Conservation (phyloP, 2,888 invertebrate species). For the Campaea margaritaria region DNA sequence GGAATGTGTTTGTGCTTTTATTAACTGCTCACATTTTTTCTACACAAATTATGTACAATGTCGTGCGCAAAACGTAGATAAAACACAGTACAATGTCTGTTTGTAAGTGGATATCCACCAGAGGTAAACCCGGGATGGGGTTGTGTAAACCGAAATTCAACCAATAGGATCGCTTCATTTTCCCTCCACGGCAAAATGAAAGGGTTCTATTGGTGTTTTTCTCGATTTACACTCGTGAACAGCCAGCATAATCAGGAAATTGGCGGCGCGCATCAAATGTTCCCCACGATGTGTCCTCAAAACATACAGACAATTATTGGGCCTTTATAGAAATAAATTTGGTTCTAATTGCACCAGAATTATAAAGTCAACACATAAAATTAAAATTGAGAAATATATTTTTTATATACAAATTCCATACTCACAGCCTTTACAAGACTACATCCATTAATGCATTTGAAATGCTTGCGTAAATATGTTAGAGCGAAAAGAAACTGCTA, state of each 20-base stretch:
- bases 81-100: too few species aligned
- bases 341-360: slow-evolving; percentile 8
- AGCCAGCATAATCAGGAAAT: too few species aligned
- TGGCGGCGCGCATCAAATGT: too few species aligned
- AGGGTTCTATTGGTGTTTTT: too few species aligned
- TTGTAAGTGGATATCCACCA: too few species aligned
- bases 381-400: slow-evolving; percentile 7
- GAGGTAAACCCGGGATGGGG: too few species aligned
- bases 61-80: too few species aligned
- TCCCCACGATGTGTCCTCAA: background rate
- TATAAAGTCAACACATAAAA: background rate
- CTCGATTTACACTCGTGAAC: too few species aligned
- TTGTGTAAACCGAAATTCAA: too few species aligned
- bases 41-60: background rate
- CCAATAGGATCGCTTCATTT: too few species aligned
- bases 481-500: background rate
- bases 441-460: slow-evolving; percentile 5
- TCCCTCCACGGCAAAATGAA: too few species aligned
- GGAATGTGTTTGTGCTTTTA: slow-evolving; percentile 38
- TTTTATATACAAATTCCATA: slow-evolving; percentile 17
- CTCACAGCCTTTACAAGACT: slow-evolving; percentile 34
- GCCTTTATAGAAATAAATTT: slow-evolving; percentile 3
- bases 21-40: background rate
- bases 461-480: slow-evolving; percentile 7
- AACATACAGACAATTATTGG: background rate